These are phyloP conservation scores for Drosophila cardini DNA, from an alignment of 1,140 invertebrate genomes.

Conservation along the genomic window DNA sequence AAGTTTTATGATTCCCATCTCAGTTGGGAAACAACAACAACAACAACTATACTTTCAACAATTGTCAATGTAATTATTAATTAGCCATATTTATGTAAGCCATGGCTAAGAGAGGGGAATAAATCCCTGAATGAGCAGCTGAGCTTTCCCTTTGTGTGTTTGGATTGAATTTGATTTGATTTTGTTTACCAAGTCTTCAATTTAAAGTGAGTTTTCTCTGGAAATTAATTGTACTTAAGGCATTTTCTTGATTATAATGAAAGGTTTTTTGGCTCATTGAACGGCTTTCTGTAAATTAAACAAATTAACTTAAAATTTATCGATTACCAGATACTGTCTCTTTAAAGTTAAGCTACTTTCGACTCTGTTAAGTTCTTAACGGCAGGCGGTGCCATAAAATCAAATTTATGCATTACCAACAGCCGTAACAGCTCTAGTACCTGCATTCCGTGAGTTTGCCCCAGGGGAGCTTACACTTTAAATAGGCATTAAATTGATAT, in stretches of 20 bases:
- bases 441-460: conserved; percentile 40
- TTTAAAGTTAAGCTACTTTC: conserved; percentile 2
- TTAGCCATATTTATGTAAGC: conserved; percentile 47
- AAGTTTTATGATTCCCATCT: conserved; percentile 1
- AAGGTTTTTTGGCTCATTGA: background rate
- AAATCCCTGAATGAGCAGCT: background rate
- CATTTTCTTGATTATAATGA: background rate
- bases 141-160: conserved; percentile 7
- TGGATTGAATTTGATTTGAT: conserved; percentile 29
- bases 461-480: conserved; percentile 56
- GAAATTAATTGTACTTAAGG: conserved; percentile 16
- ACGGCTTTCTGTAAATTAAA: background rate
- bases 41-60: conserved; percentile 42
- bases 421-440: conserved; percentile 9
- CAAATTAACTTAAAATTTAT: background rate
- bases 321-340: background rate
- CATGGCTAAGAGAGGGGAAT: background rate
- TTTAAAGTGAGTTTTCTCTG: conserved; percentile 1
- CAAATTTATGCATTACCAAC: conserved; percentile 70
- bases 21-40: background rate
- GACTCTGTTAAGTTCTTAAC: conserved; percentile 62
- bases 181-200: background rate
- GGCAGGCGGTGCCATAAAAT: conserved; percentile 63
- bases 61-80: conserved; percentile 53
- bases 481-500: conserved; percentile 80